A percentile compares a stretch with the other conserved stretches of the same genome.
These are phyloP conservation scores for Pteronura brasiliensis DNA, from an alignment of 2,113 vertebrate species.

Conservation along the genomic window DNA sequence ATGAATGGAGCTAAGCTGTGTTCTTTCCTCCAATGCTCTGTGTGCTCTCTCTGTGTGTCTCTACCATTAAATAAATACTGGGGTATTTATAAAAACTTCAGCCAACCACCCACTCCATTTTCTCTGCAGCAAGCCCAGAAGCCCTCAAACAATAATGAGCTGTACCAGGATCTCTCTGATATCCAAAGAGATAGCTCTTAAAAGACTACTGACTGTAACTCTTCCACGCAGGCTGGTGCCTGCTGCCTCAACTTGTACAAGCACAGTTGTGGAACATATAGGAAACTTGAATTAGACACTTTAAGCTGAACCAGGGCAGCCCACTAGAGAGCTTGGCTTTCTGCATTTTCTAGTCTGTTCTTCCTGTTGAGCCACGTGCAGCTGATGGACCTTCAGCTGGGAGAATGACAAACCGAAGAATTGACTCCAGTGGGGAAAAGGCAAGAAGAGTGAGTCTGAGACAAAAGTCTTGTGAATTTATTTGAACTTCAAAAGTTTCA, in stretches of 20 bases:
- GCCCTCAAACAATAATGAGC: slow-evolving; percentile 14
- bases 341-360: neutral
- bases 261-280: neutral
- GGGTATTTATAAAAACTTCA: slow-evolving; percentile 65
- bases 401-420: neutral
- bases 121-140: neutral
- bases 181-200: neutral
- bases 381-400: neutral
- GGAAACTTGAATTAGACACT: neutral
- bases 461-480: neutral
- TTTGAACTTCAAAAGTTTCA: neutral
- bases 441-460: neutral
- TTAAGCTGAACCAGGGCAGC: neutral
- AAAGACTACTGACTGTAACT: neutral
- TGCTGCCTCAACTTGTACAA: neutral
- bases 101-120: slow-evolving; percentile 55
- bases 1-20: slow-evolving; percentile 33
- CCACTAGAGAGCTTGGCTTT: neutral
- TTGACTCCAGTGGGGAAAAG: neutral
- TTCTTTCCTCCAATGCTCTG: slow-evolving; percentile 5
- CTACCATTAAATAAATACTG: slow-evolving; percentile 58
- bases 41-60: slow-evolving; percentile 45
- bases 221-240: neutral
- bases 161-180: neutral
- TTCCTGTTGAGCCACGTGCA: neutral